Evolutionary conservation across 1,140 invertebrate genomes (phyloP).

Genomic region (Philotrypesis tridentata): DNA sequence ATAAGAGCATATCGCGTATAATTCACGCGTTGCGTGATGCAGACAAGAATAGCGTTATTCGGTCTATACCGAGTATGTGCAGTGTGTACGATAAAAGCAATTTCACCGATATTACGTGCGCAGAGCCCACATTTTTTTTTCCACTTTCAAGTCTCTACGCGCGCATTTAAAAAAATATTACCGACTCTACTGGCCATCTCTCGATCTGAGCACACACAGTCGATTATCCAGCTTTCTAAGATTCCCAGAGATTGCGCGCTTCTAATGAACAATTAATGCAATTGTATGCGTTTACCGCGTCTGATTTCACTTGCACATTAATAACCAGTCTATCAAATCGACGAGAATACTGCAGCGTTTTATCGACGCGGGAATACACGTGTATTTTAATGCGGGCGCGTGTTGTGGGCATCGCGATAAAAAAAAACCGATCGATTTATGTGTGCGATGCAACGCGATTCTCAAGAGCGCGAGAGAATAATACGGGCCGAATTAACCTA

Average conservation of each 20-base stretch:
- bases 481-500: slow-evolving; percentile 27
- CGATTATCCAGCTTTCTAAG: slow-evolving; percentile 4
- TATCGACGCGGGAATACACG: not conserved
- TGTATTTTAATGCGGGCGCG: too few relatives aligned
- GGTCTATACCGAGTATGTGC: too few relatives aligned
- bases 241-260: not conserved
- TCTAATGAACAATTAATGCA: not conserved
- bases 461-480: not conserved
- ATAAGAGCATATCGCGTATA: too few relatives aligned
- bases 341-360: not conserved
- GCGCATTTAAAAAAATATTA: slow-evolving; percentile 25
- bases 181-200: not conserved
- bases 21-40: too few relatives aligned
- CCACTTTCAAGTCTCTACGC: not conserved
- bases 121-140: not conserved
- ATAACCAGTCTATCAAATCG: not conserved
- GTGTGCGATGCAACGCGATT: not conserved
- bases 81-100: not conserved
- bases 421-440: slow-evolving; percentile 8
- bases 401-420: too few relatives aligned
- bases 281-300: not conserved
- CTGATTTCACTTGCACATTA: not conserved
- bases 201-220: not conserved
- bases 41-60: not conserved
- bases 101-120: not conserved